phyloP scores from a whole-genome alignment of 2,797 vertebrate genomes.

The Micromesistius poutassou region DNA sequence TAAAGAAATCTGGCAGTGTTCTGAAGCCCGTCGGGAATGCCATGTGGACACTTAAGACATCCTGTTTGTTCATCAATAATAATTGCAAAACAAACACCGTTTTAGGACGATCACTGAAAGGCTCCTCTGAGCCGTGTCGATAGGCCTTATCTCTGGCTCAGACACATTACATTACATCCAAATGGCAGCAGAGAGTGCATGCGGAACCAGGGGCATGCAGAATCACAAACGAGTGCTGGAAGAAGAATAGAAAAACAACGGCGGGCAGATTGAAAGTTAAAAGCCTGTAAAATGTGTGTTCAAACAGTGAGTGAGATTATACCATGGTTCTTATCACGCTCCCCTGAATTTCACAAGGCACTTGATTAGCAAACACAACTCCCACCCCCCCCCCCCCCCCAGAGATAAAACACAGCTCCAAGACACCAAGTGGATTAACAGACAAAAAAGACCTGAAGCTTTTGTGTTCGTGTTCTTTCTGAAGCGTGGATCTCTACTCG shows the following conservation, averaged over 20 bases:
- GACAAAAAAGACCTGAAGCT: constrained; percentile 55
- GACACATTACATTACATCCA: constrained; percentile 31
- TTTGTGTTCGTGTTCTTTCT: constrained; percentile 40
- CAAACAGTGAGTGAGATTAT: constrained; percentile 57
- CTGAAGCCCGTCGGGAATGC: constrained; percentile 10
- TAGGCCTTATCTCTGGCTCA: constrained; percentile 46
- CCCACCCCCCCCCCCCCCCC: too few species aligned
- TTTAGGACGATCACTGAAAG: constrained; percentile 4
- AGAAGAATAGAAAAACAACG: constrained; percentile 56
- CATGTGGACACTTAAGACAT: constrained; percentile 7
- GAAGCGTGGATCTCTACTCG: not conserved
- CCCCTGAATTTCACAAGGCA: constrained; percentile 67
- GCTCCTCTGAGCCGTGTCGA: constrained; percentile 38
- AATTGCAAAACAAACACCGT: not conserved
- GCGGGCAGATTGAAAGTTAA: constrained; percentile 69
- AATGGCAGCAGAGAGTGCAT: constrained; percentile 32
- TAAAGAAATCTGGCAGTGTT: not conserved
- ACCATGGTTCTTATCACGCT: constrained; percentile 55
- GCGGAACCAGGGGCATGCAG: constrained; percentile 4
- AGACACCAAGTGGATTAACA: constrained; percentile 57
- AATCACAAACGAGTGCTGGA: constrained; percentile 42
- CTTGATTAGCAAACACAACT: constrained; percentile 74
- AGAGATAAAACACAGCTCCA: constrained; percentile 61
- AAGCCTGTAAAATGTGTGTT: constrained; percentile 71
- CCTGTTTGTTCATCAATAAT: not conserved